Conservation (phyloP, 2,113 vertebrate genomes). For the Aphelocoma coerulescens region DNA sequence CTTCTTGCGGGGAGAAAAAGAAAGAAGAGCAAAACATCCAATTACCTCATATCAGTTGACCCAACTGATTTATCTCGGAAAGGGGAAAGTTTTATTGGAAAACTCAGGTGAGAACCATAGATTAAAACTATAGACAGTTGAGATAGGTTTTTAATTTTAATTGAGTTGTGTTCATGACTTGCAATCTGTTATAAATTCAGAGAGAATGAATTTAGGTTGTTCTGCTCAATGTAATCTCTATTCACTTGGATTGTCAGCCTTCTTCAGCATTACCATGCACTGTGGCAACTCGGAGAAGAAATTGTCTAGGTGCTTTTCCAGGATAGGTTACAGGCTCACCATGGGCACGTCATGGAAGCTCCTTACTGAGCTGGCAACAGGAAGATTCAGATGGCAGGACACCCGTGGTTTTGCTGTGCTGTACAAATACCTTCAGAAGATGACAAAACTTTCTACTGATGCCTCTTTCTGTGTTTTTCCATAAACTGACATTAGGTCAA, state of each 20-base stretch:
- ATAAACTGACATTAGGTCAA: constrained; percentile 79
- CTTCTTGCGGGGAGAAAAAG: constrained; percentile 94
- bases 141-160: neutral
- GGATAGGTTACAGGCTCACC: neutral
- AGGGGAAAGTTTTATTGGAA: constrained; percentile 92
- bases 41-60: constrained; percentile 96
- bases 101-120: constrained; percentile 82
- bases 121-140: neutral
- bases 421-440: neutral
- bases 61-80: constrained; percentile 92
- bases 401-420: neutral
- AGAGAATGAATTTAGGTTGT: neutral
- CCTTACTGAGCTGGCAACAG: neutral
- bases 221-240: neutral
- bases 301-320: neutral
- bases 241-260: neutral
- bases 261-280: neutral
- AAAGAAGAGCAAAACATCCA: constrained; percentile 98
- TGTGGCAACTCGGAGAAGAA: neutral
- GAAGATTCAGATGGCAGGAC: neutral
- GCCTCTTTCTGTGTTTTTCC: neutral
- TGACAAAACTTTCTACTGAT: neutral
- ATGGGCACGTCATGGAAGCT: neutral
- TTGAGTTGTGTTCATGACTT: neutral
- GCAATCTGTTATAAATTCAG: neutral